Evolutionary conservation across 1,140 invertebrate genomes (phyloP), one percentile per base, ranked within the genome.

Genomic region (Oscheius sp.): DNA sequence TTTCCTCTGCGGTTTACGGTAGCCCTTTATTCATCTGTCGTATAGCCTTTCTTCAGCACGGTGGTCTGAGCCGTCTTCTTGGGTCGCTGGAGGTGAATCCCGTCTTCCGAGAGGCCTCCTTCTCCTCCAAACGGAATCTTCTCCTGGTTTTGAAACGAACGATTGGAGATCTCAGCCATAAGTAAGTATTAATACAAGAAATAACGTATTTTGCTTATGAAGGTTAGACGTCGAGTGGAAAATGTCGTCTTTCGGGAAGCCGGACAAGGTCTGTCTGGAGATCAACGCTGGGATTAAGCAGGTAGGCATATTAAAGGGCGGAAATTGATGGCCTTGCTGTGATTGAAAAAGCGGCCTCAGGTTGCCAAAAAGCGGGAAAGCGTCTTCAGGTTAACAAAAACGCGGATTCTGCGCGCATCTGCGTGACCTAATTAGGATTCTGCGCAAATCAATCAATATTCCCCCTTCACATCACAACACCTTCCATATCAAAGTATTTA

Each of bases 191-290:
- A 10, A 42, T 10, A 42, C 10, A 42, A 10, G 38, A 15, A 23
- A 59, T 0, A 15, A 20, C 23, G 20, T 45, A 0, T 45, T 45
- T 45, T 45, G 61, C 61, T 63, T 26, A 36, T 18, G 15, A 32
- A 63, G 61, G 52, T 49, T 71, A 29, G 69, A 71, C 10, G 59
- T 49, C n/a, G 69, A 71, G 28, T 71, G 69, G 69, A 71, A 71
- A 64, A 65, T 65, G 7, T 55, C 59, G 1, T 61, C 58, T 13
- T 64, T 64, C 23, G 69, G 69, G 29, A 71, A 58, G 36, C 59
- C 58, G 3, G 71, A 73, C 34, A 73, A 73, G 26, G 38, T 73
- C 10, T 73, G 72, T 36, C 23, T 74, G 15, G 68, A 68, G 26
- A 46, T 74, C 7, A 55, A 68, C 45, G 46, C 72, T 15, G 72